Percentiles rank a stretch among this genome's conserved stretches.
These are phyloP conservation scores for Syndactyla subalaris DNA, from an alignment of 2,797 vertebrate genomes.

Conservation along the genomic window DNA sequence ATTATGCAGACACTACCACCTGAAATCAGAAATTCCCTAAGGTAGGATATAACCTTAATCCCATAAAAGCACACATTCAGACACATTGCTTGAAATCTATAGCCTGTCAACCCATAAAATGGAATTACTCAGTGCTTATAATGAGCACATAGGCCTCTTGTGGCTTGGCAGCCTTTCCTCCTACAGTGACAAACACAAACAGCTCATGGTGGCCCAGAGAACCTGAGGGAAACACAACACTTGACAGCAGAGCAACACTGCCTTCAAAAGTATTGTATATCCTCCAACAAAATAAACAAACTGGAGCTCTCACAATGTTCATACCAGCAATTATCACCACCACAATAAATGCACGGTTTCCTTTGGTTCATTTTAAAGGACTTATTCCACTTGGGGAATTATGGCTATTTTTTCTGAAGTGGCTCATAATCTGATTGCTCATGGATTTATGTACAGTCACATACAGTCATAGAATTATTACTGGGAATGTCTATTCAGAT, in stretches of 20 bases:
- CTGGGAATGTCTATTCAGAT: not conserved
- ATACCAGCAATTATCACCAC: conserved; percentile 9
- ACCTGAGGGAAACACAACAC: not conserved
- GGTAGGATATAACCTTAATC: not conserved
- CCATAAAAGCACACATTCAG: not conserved
- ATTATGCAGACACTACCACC: not conserved
- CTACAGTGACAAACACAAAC: not conserved
- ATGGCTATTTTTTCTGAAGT: not conserved
- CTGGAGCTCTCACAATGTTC: not conserved
- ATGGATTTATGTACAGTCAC: not conserved
- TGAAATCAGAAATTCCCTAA: not conserved
- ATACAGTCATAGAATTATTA: not conserved
- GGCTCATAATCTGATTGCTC: not conserved
- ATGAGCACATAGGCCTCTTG: not conserved
- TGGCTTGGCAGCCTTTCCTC: conserved; percentile 22
- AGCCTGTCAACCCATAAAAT: not conserved
- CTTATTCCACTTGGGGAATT: not conserved
- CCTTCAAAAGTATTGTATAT: not conserved
- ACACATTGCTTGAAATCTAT: not conserved
- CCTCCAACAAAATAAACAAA: conserved; percentile 7
- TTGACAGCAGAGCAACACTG: not conserved
- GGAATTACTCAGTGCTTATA: not conserved
- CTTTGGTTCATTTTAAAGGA: not conserved
- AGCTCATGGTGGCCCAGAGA: not conserved
- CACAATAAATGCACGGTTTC: not conserved